A percentile compares a stretch with the other conserved stretches of the same genome.
Conservation (phyloP, 2,888 invertebrate genomes). For the Miltochrista miniata region DNA sequence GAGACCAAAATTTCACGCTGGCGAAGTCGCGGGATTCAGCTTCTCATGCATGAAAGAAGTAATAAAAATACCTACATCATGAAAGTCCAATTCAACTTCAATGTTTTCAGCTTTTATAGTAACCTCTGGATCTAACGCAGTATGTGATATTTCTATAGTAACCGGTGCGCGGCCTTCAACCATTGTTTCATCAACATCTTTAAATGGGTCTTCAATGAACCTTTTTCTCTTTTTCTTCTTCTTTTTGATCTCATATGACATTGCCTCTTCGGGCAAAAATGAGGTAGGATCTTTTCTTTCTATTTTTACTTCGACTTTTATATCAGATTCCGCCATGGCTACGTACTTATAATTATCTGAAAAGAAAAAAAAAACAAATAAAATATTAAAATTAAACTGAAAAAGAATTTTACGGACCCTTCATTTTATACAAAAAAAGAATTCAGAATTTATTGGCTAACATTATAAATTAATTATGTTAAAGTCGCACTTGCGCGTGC, state of each 20-base stretch:
- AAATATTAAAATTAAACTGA: neutral
- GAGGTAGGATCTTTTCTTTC: conserved; percentile 66
- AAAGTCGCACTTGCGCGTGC: no score
- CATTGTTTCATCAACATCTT: conserved; percentile 54
- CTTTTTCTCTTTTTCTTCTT: conserved; percentile 70
- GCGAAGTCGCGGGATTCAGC: no score
- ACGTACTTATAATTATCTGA: conserved; percentile 13
- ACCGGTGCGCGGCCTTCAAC: conserved; percentile 23
- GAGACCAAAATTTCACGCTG: no score
- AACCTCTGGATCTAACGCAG: conserved; percentile 63
- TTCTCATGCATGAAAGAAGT: no score
- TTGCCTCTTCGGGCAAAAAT: conserved; percentile 70
- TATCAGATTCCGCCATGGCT: conserved; percentile 27
- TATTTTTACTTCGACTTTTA: conserved; percentile 16
- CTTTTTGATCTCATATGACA: conserved; percentile 71
- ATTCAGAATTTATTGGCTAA: no score
- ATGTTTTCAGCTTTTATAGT: conserved; percentile 76
- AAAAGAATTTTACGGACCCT: neutral
- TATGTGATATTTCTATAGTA: conserved; percentile 23
- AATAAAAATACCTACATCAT: conserved; percentile 60
- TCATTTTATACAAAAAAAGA: neutral
- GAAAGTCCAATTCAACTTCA: conserved; percentile 73
- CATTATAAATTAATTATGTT: no score
- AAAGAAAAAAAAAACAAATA: neutral
- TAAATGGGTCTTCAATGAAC: conserved; percentile 66